Percentiles rank a stretch among this genome's conserved stretches.
Evolutionary conservation across 2,113 vertebrate species (phyloP).

Genomic region (Xerus inauris): DNA sequence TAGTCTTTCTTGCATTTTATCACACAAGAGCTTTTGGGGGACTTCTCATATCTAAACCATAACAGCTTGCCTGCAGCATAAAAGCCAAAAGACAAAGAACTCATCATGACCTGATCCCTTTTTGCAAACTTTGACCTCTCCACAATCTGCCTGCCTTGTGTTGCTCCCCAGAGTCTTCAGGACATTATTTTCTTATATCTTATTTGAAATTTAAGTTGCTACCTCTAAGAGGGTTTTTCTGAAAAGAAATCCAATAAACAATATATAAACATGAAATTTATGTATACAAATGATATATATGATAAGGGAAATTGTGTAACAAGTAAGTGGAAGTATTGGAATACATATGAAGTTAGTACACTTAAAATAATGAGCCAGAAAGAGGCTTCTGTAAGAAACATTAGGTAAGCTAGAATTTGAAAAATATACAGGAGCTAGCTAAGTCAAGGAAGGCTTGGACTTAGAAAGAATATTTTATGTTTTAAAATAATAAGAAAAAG

Average conservation of each 20-base stretch:
- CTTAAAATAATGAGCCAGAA: not conserved
- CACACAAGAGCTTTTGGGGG: no score
- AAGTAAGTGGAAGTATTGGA: not conserved
- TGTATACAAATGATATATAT: not conserved
- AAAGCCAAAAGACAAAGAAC: constrained; percentile 29
- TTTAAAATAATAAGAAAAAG: not conserved
- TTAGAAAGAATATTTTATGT: constrained; percentile 34
- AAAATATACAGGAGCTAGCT: not conserved
- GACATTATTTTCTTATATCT: not conserved
- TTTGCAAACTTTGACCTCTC: not conserved
- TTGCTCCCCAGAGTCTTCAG: not conserved
- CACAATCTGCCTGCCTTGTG: not conserved
- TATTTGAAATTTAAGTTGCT: not conserved
- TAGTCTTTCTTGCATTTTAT: no score
- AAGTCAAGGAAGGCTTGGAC: not conserved
- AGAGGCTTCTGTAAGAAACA: not conserved
- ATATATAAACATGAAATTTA: constrained; percentile 13
- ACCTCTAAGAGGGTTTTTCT: not conserved
- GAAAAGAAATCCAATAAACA: not conserved
- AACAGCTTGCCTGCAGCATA: not conserved
- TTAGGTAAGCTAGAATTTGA: not conserved
- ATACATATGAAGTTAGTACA: not conserved
- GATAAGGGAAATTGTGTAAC: not conserved
- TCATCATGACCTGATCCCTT: not conserved
- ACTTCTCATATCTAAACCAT: no score